Base-by-base conservation (phyloP, 2,888 invertebrate genomes). In the Idaea aversata region DNA sequence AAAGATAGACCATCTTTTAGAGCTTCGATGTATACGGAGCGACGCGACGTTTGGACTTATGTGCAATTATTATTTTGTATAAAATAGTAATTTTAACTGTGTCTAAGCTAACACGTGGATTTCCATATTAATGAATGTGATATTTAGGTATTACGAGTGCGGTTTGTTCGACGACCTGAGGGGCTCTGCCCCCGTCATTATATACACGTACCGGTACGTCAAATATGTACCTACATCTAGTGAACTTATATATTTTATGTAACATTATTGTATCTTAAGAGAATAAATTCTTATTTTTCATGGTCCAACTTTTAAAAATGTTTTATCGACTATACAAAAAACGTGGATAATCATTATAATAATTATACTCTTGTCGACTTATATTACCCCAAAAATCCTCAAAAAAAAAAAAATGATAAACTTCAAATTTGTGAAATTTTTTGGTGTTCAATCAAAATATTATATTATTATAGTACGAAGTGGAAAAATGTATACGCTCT, bases 61-160 rank as follows among this genome's bases (percentile, higher is more conserved):
- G 93, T 93, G 93, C 93, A 93, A 93, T 93, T 93, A 93, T 93
- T 91, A 93, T 92, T 93, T 92, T 92, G 91, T 92, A 91, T 88
- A 91, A 90, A 59, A 59, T 59, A 59, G 59, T 59, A 70, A 73
- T 79, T 81, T 87, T 83, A 90, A 89, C 88, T 88, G 90, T 91
- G 91, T 93, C 88, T 91, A 90, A 90, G 90, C 88, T 89, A 89
- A 89, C 91, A 91, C 91, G 91, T 90, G 91, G 91, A 90, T 91
- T 92, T 92, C 92, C 91, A 92, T 93, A 90, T 90, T 93, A 93
- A 91, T 93, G 89, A 93, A 93, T 93, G 93, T 93, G 93, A 93
- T 93, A 93, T 92, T 91, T 93, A 93, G 93, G 88, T 90, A 88
- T 90, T 93, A 92, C 88, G 86, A 88, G 85, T 88, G 91, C 90